Base-by-base conservation (phyloP, 2,888 invertebrate genomes). In the Protula sp. region DNA sequence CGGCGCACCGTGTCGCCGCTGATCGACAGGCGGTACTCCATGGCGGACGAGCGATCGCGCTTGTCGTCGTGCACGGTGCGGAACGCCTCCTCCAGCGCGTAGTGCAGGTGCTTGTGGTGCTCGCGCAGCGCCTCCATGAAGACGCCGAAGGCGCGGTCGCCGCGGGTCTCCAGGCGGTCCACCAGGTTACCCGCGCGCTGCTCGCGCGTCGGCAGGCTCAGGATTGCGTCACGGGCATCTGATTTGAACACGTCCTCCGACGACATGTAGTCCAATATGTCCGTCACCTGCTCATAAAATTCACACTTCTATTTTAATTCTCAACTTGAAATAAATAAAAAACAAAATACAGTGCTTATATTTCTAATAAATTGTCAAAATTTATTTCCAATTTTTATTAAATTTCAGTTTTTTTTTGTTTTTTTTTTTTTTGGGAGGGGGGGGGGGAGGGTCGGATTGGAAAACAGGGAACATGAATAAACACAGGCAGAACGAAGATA, bases 91-190 rank as follows among this genome's bases (percentile, higher is more conserved):
- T 69, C 66, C 27, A 69, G 30, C 14, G 60, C 55, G 28, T 61
- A 57, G 45, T 65, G 56, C 4, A 66, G 30, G 47, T 65, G 63
- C 26, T 59, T 57, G 48, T 68, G 61, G 51, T 66, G 57, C n/a
- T 69, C 62, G 51, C 54, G 55, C 45, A 69, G 54, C 1, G 57
- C 54, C 28, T 69, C 66, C 63, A 65, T 63, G 58, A 69, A 69
- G 26, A 58, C 38, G 9, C 19, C 4, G 58, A 69, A 68, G 4
- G 58, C 55, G 1, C 54, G 30, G 30, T 66, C 64, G 22, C 62
- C 60, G 22, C 63, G 58, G 28, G 47, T 58, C 57, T 69, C 66
- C 19, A 69, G 60, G 1, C 59, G 30, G 54, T 68, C 67, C 24
- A 69, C 55, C 30, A 68, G 57, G n/a, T 55, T 24, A 19, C 54